These are phyloP conservation scores for Drosophila ficusphila DNA, from an alignment of 1,140 invertebrate genomes.

Conservation along the genomic window DNA sequence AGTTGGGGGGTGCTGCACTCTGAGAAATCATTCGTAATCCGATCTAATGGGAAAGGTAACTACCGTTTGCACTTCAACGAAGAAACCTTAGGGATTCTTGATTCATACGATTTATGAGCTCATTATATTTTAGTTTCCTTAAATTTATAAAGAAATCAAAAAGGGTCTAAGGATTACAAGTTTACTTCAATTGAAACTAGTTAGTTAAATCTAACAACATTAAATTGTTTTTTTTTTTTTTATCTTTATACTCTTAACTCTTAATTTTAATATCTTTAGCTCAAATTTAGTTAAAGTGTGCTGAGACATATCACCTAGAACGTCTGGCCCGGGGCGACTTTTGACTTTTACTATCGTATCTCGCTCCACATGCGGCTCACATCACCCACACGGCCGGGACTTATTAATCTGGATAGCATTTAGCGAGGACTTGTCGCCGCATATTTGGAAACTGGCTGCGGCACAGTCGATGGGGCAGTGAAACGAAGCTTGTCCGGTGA, in stretches of 20 bases:
- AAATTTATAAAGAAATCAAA: too few species aligned
- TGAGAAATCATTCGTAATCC: not conserved
- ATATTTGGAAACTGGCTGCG: constrained; percentile 57
- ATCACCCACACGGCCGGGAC: constrained; percentile 41
- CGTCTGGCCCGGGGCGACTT: constrained; percentile 48
- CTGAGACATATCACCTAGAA: constrained; percentile 23
- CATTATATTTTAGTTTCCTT: too few species aligned
- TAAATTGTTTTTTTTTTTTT: too few species aligned
- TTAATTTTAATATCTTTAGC: too few species aligned
- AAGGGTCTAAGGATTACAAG: too few species aligned
- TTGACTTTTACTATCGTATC: constrained; percentile 72
- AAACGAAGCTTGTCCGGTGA: constrained; percentile 35
- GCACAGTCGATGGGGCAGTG: not conserved
- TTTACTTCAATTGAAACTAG: too few species aligned
- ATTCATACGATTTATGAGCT: too few species aligned
- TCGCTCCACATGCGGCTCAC: constrained; percentile 32
- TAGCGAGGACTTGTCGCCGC: constrained; percentile 64
- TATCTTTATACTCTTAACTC: too few species aligned
- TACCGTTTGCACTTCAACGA: too few species aligned
- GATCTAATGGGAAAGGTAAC: too few species aligned
- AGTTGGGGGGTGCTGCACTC: constrained; percentile 8
- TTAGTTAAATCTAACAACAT: too few species aligned
- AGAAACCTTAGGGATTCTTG: too few species aligned
- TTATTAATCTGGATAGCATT: constrained; percentile 79
- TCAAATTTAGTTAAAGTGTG: not conserved